Conservation (phyloP, 2,797 vertebrate genomes). For the Phoxinus dragarum region DNA sequence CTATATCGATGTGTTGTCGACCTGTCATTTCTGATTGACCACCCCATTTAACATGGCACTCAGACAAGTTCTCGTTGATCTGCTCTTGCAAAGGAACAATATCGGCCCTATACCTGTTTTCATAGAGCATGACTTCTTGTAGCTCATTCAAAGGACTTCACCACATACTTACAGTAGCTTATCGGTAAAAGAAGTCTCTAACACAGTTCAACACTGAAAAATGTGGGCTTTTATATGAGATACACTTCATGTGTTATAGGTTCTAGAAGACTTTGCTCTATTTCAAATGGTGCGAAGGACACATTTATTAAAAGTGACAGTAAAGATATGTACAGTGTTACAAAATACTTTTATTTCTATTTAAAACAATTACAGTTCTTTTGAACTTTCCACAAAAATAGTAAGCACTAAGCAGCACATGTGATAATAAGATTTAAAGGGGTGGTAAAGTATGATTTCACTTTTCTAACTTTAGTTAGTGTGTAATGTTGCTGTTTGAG, state of each 20-base stretch:
- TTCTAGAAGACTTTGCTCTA: constrained; percentile 60
- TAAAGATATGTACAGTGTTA: not conserved
- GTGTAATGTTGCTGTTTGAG: no score
- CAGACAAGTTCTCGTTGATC: constrained; percentile 12
- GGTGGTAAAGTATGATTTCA: no score
- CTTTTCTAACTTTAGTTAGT: no score
- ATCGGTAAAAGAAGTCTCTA: constrained; percentile 65
- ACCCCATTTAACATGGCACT: constrained; percentile 51
- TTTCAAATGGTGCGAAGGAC: constrained; percentile 51
- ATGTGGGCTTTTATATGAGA: constrained; percentile 69
- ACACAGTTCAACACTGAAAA: constrained; percentile 66
- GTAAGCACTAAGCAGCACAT: not conserved
- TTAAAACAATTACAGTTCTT: no score
- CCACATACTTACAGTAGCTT: constrained; percentile 64
- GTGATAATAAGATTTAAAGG: not conserved
- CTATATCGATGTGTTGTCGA: constrained; percentile 34
- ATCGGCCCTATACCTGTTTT: constrained; percentile 49
- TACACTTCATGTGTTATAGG: constrained; percentile 75
- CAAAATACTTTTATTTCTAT: no score
- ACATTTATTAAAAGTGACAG: not conserved
- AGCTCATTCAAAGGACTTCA: constrained; percentile 62
- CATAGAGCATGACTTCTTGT: constrained; percentile 46
- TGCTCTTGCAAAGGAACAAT: constrained; percentile 9
- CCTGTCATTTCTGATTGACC: constrained; percentile 47
- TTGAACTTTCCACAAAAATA: not conserved